These are phyloP conservation scores for Phyto melanocephala DNA, from an alignment of 2,888 invertebrate genomes.

Conservation along the genomic window DNA sequence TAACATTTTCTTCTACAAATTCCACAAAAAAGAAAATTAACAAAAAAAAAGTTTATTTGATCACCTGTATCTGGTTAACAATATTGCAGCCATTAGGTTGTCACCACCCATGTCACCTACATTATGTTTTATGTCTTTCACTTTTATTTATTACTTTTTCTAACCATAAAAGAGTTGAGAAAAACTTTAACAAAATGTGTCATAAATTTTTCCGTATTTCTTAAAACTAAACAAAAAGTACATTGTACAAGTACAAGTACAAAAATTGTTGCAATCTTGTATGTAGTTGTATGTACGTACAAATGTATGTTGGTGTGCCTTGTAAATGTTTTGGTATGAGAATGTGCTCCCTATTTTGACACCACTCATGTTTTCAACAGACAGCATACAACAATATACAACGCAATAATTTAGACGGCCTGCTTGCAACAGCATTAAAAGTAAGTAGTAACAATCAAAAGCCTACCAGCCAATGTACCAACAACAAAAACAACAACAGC, in stretches of 20 bases:
- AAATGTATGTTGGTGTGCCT: background rate
- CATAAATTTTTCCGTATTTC: slow-evolving; percentile 52
- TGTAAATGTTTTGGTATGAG: slow-evolving; percentile 8
- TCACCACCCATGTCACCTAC: slow-evolving; percentile 63
- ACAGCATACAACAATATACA: slow-evolving; percentile 52
- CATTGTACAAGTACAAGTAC: background rate
- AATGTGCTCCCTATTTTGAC: slow-evolving; percentile 64
- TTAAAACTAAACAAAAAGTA: background rate
- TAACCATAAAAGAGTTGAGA: slow-evolving; percentile 11
- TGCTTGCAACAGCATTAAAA: slow-evolving; percentile 32
- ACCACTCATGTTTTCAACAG: slow-evolving; percentile 62
- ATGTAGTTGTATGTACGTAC: background rate
- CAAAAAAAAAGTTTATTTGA: slow-evolving; percentile 21
- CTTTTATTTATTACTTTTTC: slow-evolving; percentile 50
- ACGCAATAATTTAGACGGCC: slow-evolving; percentile 49
- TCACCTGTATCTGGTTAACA: slow-evolving; percentile 58
- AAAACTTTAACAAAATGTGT: slow-evolving; percentile 32
- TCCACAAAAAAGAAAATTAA: background rate
- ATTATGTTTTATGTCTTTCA: slow-evolving; percentile 64
- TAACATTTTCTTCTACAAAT: background rate
- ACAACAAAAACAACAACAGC: slow-evolving; percentile 10
- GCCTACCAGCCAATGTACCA: slow-evolving; percentile 39
- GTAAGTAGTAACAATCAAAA: slow-evolving; percentile 14
- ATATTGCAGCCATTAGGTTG: slow-evolving; percentile 62
- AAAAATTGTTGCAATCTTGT: slow-evolving; percentile 13